Evolutionary conservation across 2,113 vertebrate species (phyloP).

Genomic region (Nothoprocta pentlandii): DNA sequence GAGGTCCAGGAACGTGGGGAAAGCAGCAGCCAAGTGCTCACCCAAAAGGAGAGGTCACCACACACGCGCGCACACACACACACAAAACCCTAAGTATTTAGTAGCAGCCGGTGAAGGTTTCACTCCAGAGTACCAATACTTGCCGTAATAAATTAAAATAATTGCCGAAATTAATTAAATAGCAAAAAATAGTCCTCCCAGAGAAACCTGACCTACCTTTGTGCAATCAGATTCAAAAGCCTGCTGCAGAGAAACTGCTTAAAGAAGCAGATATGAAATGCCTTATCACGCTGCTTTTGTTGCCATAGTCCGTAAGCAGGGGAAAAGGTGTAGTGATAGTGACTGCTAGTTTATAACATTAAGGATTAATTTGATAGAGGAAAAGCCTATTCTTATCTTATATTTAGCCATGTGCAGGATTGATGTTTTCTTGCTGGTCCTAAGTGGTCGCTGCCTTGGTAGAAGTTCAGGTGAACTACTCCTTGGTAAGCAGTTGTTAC

Average conservation of each 20-base stretch:
- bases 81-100: fast-evolving
- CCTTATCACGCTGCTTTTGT: not conserved
- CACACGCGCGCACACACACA: no score
- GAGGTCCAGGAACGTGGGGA: not conserved
- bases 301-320: not conserved
- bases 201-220: constrained; percentile 51
- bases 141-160: constrained; percentile 8
- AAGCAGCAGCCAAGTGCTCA: not conserved
- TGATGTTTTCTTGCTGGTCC: not conserved
- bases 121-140: not conserved
- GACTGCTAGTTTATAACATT: not conserved
- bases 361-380: not conserved
- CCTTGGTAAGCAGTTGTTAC: not conserved
- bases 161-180: constrained; percentile 15
- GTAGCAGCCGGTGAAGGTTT: not conserved
- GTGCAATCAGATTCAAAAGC: not conserved
- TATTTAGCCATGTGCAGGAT: not conserved
- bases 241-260: not conserved
- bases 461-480: not conserved
- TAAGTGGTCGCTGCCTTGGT: not conserved
- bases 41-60: not conserved
- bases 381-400: not conserved
- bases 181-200: constrained; percentile 30
- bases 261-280: not conserved
- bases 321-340: not conserved